phyloP scores from a whole-genome alignment of 2,797 vertebrate species.

The Limosa lapponica region DNA sequence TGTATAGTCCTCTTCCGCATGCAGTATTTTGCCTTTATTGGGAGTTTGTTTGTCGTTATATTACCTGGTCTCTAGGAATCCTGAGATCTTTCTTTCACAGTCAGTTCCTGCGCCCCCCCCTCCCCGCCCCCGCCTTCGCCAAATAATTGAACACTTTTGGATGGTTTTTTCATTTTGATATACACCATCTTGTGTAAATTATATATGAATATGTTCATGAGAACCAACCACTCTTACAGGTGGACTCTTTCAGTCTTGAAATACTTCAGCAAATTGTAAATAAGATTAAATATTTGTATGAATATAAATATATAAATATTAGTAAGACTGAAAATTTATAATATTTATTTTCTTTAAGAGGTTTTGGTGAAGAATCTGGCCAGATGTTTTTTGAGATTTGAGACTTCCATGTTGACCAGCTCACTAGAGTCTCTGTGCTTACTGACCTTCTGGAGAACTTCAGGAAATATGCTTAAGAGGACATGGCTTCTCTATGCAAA shows the following conservation, averaged over 20 bases:
- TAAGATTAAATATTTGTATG: neutral
- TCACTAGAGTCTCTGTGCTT: neutral
- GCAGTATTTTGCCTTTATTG: neutral
- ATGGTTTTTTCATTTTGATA: neutral
- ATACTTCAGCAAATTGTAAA: neutral
- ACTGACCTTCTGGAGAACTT: neutral
- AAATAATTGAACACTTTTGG: neutral
- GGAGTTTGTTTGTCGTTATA: neutral
- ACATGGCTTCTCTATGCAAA: neutral
- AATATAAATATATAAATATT: neutral
- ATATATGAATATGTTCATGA: neutral
- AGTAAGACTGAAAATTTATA: neutral
- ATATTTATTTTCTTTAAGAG: neutral
- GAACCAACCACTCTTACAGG: neutral
- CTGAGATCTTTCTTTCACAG: neutral
- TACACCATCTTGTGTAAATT: neutral
- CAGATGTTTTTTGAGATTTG: neutral
- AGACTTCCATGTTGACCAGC: neutral
- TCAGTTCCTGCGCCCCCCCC: neutral
- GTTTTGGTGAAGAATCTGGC: neutral
- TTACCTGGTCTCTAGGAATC: neutral
- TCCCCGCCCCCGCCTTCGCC: accelerated
- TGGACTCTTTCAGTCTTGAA: neutral
- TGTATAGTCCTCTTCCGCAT: neutral
- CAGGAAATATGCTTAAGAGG: neutral